Evolutionary conservation across 2,888 invertebrate genomes (phyloP).

Genomic region (Merodon equestris): DNA sequence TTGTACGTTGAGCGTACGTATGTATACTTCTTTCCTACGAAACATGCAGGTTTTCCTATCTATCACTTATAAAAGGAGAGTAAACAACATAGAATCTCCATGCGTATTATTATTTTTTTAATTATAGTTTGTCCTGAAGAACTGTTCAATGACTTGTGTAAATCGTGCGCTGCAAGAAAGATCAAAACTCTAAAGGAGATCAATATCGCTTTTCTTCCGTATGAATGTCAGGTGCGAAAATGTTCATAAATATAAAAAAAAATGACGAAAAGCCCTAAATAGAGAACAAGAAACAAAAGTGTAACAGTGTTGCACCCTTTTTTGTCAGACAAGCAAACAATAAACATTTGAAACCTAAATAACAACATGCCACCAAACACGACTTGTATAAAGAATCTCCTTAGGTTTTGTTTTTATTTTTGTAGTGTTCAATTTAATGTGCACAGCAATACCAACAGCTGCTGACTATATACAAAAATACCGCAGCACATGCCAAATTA

Average conservation of each 20-base stretch:
- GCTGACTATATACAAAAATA: conserved; percentile 64
- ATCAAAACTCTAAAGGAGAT: conserved; percentile 99
- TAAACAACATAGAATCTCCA: conserved; percentile 20
- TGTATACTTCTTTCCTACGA: too few species aligned
- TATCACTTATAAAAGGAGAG: background rate
- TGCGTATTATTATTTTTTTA: conserved; percentile 64
- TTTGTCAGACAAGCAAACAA: conserved; percentile 24
- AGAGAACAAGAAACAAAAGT: conserved; percentile 32
- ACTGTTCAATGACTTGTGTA: conserved; percentile 97
- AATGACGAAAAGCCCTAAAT: conserved; percentile 4
- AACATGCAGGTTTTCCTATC: background rate
- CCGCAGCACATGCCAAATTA: conserved; percentile 71
- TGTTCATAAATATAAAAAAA: conserved; percentile 55
- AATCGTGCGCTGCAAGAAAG: conserved; percentile 95
- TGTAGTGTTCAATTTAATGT: conserved; percentile 79
- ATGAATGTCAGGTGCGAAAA: conserved; percentile 93
- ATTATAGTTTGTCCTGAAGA: conserved; percentile 94
- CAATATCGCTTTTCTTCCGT: conserved; percentile 99
- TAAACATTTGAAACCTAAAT: conserved; percentile 33
- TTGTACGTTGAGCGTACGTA: too few species aligned
- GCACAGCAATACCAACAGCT: conserved; percentile 76
- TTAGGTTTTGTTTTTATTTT: conserved; percentile 79
- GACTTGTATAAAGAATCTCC: conserved; percentile 72
- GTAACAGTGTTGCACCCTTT: conserved; percentile 47
- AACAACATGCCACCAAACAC: conserved; percentile 19